Evolutionary conservation across 2,113 vertebrate genomes (phyloP), one percentile per base, ranked within the genome.

Genomic region (Alectura lathami): DNA sequence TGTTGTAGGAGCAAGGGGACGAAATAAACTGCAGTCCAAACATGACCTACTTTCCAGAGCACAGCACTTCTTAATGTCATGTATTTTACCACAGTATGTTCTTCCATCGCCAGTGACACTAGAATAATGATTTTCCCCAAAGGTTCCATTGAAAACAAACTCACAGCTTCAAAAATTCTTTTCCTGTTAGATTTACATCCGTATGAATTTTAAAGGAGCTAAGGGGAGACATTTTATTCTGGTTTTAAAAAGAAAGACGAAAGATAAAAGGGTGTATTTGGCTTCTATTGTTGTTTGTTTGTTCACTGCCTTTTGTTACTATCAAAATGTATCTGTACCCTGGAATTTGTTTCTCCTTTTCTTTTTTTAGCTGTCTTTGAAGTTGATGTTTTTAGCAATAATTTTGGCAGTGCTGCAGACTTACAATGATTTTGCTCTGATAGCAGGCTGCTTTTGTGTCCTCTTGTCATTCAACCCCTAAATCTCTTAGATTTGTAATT

Each of bases 331-430:
- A 88, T 93, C 66, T 36, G 29, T 74, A 89, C 84, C 42, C 77
- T 81, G 73, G 91, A 88, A 86, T 82, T 88, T 73, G 50, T 54
- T 93, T 81, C 15, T 89, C 90, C 43, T 64, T 87, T 95, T 82
- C 66, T 77, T 91, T 66, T 88, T 95, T 82, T 73, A 74, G 82
- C 47, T 80, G 53, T 72, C 88, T 96, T 95, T 96, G 92, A 96
- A 95, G 85, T 88, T 70, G 50, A 40, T 66, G 45, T 76, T 48
- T 89, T 51, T 54, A 89, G 54, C 67, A 93, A 51, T 53, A 74
- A 45, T 92, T 96, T 90, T 93, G 80, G 82, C 85, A 91, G 51
- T 67, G 36, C 22, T 86, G 57, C 50, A 88, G 54, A 63, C 43
- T 82, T 80, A 38, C 9, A 86, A 70, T 81, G 77, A 69, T 82